phyloP scores from a whole-genome alignment of 64 coral and sea anemone genomes.

The Stichodactyla mertensii region DNA sequence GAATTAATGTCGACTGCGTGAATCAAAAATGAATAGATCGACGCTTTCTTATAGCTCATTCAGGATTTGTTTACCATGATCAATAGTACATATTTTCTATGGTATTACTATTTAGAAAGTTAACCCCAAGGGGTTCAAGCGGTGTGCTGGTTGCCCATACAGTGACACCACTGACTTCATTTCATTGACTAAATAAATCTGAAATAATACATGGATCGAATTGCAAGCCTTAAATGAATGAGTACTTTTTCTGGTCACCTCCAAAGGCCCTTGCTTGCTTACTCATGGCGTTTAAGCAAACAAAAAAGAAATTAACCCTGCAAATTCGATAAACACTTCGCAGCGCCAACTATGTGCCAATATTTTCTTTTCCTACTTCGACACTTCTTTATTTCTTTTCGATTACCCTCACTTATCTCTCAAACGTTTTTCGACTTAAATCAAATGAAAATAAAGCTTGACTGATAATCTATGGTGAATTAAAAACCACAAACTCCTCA shows the following conservation, averaged over 20 bases:
- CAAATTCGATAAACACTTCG: slow-evolving; percentile 49
- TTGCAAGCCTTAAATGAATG: slow-evolving; percentile 1
- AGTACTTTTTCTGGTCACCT: slow-evolving; percentile 6
- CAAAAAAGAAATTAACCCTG: slow-evolving; percentile 23
- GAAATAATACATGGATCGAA: neutral
- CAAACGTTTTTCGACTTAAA: neutral
- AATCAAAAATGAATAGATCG: neutral
- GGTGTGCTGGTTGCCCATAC: neutral
- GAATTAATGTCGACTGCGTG: neutral
- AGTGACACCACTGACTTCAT: neutral
- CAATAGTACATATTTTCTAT: too few species aligned
- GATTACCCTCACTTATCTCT: slow-evolving; percentile 3
- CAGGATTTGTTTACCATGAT: neutral
- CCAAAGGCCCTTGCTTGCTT: slow-evolving; percentile 3
- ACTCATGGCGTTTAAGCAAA: neutral
- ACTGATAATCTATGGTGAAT: slow-evolving; percentile 4
- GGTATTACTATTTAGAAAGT: neutral
- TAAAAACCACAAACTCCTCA: slow-evolving; percentile 8
- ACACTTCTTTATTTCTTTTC: slow-evolving; percentile 2
- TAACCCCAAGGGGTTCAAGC: neutral
- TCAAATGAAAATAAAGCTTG: neutral
- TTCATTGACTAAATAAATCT: slow-evolving; percentile 1
- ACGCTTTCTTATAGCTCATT: neutral
- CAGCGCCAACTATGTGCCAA: slow-evolving; percentile 35
- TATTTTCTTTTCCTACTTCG: slow-evolving; percentile 10